Base-by-base conservation (phyloP, 1,140 invertebrate species). In the Drosophila bocqueti region DNA sequence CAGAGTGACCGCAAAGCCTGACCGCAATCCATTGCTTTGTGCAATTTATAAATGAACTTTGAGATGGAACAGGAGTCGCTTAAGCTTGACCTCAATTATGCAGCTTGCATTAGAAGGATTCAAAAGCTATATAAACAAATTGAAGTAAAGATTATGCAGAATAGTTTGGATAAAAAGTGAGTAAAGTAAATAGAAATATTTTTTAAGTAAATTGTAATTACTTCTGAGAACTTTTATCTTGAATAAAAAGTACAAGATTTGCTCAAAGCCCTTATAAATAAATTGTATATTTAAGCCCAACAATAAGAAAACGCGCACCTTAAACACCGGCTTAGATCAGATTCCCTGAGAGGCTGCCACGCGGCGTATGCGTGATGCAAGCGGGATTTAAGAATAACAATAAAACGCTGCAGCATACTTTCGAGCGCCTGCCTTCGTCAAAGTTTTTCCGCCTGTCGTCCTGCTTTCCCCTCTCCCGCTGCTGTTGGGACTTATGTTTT, bases 331-430 rank as follows among this genome's bases (percentile, higher is more conserved):
- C 38, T 66, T 36, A 46, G 16, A 38, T 54, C 21, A 18, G 10
- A 34, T 40, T 68, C 16, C 16, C 26, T n/a, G 13, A 21, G 18
- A 11, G 26, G 11, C 21, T 15, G 9, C 31, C 54, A 43, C 69
- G 38, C 10, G 54, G 67, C 66, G 69, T 60, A 60, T 72, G 55
- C 54, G 47, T 43, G 36, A 72, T 73, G 50, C 43, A 42, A 40
- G 45, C 45, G 52, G 24, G 24, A 36, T 43, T 73, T 43, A 72
- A 60, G 34, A 72, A 60, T 73, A 75, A 52, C 46, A 79, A 79
- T 73, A 76, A 40, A 59, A 79, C 21, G 43, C 34, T 64, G 54
- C 55, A 50, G 76, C 47, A 50, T 60, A 77, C 73, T 76, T 83
- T 59, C 21, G n/a, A 40, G 71, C 61, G 65, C 59, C 63, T 82